Base-by-base conservation (phyloP, 2,888 invertebrate genomes). In the Cephus pygmeus region DNA sequence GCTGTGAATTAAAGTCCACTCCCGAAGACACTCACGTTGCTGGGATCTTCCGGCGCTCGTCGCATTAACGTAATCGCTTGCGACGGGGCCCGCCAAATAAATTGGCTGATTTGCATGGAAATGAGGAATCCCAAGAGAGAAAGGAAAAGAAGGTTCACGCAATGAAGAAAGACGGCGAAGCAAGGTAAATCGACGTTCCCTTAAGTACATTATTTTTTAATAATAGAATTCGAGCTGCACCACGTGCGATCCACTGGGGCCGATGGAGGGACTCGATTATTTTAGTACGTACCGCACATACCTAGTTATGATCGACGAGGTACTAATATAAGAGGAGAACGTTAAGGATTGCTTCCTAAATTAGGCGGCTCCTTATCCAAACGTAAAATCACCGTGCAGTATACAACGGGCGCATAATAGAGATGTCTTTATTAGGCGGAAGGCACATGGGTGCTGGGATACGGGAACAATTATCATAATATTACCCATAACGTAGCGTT, bases 101-200 rank as follows among this genome's bases (percentile, higher is more conserved):
- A 90, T 90, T 90, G 87, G 88, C 88, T 89, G 85, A 90, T 90
- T 90, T 90, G 88, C 88, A 90, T 90, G 87, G 87, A 87, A 90
- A 90, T 90, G 87, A 85, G 88, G 87, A 86, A 87, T 69, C 75
- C 74, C 56, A n/a, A 15, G 34, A 4, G 36, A 34, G 36, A 74
- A 12, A 74, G 30, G 1, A 6, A 74, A 12, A 11, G 36, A 35
- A 23, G n/a, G 74, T 30, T 12, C 36, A 1, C 31, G 23, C 0
- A 6, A 35, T 12, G 15, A 35, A 35, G 30, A 34, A 35, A 11
- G 74, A 34, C 3, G 35, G 12, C 35, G 74, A 35, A 35, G 3
- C 74, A n/a, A 6, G n/a, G 23, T 34, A n/a, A 33, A 34, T 6
- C 12, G 35, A 74, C 56, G 56, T 56, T 23, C 56, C 56, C 9